These are phyloP conservation scores for Notodonta ziczac DNA, from an alignment of 2,888 invertebrate genomes.

Conservation along the genomic window DNA sequence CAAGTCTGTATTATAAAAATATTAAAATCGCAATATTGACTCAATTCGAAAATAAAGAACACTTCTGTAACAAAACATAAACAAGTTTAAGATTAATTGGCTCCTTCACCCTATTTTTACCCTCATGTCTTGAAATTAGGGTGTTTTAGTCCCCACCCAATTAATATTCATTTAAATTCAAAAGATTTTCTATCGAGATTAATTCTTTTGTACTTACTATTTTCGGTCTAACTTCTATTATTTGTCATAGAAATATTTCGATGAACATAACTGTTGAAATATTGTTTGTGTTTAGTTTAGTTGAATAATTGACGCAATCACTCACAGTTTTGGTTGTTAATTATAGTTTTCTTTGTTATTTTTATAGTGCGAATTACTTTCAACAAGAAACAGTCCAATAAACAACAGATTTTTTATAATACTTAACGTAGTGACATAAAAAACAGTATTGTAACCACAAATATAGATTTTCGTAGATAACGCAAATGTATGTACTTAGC, in stretches of 20 bases:
- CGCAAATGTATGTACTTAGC: too few species aligned
- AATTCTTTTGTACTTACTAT: conserved; percentile 74
- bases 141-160: conserved; percentile 58
- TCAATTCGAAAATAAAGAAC: conserved; percentile 19
- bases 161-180: conserved; percentile 52
- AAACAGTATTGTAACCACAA: too few species aligned
- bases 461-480: too few species aligned
- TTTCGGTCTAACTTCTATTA: conserved; percentile 55
- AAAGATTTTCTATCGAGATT: conserved; percentile 71
- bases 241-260: conserved; percentile 66
- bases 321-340: neutral
- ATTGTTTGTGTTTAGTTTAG: conserved; percentile 62
- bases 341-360: neutral
- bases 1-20: neutral
- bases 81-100: conserved; percentile 17
- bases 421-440: too few species aligned
- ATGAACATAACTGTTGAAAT: conserved; percentile 59
- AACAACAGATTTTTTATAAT: too few species aligned
- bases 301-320: conserved; percentile 37
- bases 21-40: neutral
- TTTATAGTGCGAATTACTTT: too few species aligned
- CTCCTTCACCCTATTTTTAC: conserved; percentile 19
- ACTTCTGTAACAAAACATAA: conserved; percentile 9
- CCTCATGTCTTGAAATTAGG: conserved; percentile 52
- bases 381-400: too few species aligned